These are phyloP conservation scores for Callosobruchus maculatus DNA, from an alignment of 2,888 invertebrate species.

Conservation along the genomic window DNA sequence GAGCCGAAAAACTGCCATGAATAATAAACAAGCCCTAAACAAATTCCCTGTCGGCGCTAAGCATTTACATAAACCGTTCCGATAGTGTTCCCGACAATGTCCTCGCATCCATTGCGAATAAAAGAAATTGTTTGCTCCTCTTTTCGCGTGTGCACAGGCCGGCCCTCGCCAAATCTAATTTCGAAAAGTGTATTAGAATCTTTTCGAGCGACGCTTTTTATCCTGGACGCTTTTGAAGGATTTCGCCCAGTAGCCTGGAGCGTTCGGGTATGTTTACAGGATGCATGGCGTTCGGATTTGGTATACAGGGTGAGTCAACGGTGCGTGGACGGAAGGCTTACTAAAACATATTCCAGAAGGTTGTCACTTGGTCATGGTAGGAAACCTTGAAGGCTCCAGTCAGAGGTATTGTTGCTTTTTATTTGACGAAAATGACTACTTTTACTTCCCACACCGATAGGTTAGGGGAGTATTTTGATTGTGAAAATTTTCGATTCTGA, in stretches of 20 bases:
- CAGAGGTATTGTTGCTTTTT: too few relatives aligned
- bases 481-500: too few relatives aligned
- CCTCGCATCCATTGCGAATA: slow-evolving; percentile 12
- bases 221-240: neutral
- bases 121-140: slow-evolving; percentile 16
- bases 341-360: too few relatives aligned
- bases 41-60: slow-evolving; percentile 7
- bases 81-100: slow-evolving; percentile 5
- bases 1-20: slow-evolving; percentile 11
- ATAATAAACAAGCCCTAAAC: slow-evolving; percentile 12
- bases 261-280: neutral
- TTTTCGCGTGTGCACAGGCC: slow-evolving; percentile 25
- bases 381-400: too few relatives aligned
- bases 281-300: neutral
- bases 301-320: too few relatives aligned
- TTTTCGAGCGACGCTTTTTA: neutral
- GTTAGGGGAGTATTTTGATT: too few relatives aligned
- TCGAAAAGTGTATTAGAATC: slow-evolving; percentile 22
- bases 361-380: too few relatives aligned
- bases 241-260: neutral
- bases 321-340: too few relatives aligned
- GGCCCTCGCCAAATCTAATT: slow-evolving; percentile 29
- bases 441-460: too few relatives aligned
- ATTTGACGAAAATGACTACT: too few relatives aligned
- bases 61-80: slow-evolving; percentile 21